Evolutionary conservation across 2,797 vertebrate genomes (phyloP), one percentile per base, ranked within the genome.

Genomic region (Eulemur mongoz): DNA sequence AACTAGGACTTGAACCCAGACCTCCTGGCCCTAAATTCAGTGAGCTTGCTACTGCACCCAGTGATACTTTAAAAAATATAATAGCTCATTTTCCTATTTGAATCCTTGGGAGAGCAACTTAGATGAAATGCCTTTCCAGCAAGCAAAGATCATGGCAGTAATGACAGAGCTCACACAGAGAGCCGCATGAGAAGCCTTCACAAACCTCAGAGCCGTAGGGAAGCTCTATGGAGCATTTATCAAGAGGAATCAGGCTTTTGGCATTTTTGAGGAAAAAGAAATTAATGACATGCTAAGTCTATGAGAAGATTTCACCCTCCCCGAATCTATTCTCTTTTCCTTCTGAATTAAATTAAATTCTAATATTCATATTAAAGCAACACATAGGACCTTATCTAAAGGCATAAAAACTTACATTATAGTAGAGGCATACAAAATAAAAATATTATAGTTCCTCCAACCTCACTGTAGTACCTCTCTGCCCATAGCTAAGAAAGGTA

Each of bases 301-400:
- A 48, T 63, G 52, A 83, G 67, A 90, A 20, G 30, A 72, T 18
- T 50, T 50, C 67, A 45, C 43, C 43, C 38, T 4, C 76, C 59
- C 18, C 9, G 48, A 59, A 73, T 86, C 81, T 80, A 82, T 89
- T 79, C 38, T 82, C 89, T 89, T 84, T 92, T 91, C 35, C 30
- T 94, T 91, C 25, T 3, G 30, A 82, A 94, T 93, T 94, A 80
- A 95, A 73, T 63, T 85, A 94, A 72, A 86, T 79, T 73, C 30
- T 86, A 92, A 83, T 83, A 90, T 43, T 81, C 30, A 88, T 72
- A 84, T 67, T 54, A 45, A 96, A 92, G 78, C 59, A 93, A 76
- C 40, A 69, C 14, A 70, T 70, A 95, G 38, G 27, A 69, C 32
- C 14, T 67, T 59, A 38, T 61, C 80, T 91, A 69, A 83, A 91